Conservation (phyloP, 1,140 invertebrate species). For the Samia ricini region DNA sequence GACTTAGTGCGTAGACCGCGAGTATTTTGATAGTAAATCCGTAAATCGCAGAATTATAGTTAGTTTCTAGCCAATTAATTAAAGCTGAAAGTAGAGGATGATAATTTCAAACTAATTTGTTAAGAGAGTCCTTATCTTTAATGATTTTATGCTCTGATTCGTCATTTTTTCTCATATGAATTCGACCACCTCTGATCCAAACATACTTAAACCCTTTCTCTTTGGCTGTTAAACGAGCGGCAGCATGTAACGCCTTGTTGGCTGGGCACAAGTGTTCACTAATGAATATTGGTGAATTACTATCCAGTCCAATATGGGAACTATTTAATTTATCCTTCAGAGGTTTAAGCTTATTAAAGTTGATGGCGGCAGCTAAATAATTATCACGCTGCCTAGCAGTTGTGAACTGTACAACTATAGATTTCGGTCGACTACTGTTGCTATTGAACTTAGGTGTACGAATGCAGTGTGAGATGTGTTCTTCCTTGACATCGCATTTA, state of each 20-base stretch:
- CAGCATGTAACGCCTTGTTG: constrained; percentile 27
- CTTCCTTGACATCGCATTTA: constrained; percentile 15
- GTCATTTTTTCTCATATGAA: constrained; percentile 12
- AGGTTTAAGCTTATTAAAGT: constrained; percentile 23
- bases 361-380: constrained; percentile 23
- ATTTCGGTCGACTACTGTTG: constrained; percentile 23
- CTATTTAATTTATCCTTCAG: constrained; percentile 24
- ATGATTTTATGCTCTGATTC: too few relatives aligned
- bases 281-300: constrained; percentile 22
- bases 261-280: constrained; percentile 20
- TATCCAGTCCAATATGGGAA: constrained; percentile 16
- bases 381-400: constrained; percentile 17
- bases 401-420: constrained; percentile 28
- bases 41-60: too few relatives aligned
- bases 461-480: constrained; percentile 22
- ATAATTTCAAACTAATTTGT: too few relatives aligned
- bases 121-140: too few relatives aligned
- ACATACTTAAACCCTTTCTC: constrained; percentile 22
- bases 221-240: constrained; percentile 20
- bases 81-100: too few relatives aligned
- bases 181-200: constrained; percentile 12
- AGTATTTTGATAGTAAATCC: too few relatives aligned
- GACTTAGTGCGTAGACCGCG: too few relatives aligned
- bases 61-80: too few relatives aligned
- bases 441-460: constrained; percentile 24